Conservation (phyloP, 2,797 vertebrate species). For the Sebastiscus albofasciatus region DNA sequence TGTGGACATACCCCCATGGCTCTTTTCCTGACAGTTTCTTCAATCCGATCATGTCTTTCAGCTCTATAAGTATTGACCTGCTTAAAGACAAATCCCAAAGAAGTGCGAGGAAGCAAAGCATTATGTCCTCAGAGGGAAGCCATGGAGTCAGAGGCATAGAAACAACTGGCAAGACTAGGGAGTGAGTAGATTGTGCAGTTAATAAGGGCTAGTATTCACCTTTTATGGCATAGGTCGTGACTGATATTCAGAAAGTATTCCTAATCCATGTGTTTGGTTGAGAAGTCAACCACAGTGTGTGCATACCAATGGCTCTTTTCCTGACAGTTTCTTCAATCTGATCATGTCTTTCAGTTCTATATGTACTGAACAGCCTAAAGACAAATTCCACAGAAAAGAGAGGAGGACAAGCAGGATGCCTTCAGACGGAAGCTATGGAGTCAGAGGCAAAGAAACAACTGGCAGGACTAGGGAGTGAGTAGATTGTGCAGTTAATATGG, state of each 20-base stretch:
- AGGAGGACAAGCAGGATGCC: slow-evolving; percentile 79
- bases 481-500: background rate
- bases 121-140: slow-evolving; percentile 72
- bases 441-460: slow-evolving; percentile 71
- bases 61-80: slow-evolving; percentile 82
- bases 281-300: background rate
- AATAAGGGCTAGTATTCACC: background rate
- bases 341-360: slow-evolving; percentile 76
- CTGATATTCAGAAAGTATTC: background rate
- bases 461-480: slow-evolving; percentile 85
- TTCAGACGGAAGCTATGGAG: slow-evolving; percentile 79
- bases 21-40: background rate
- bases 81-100: slow-evolving; percentile 72
- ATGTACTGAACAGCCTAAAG: slow-evolving; percentile 79
- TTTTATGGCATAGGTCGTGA: background rate
- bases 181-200: slow-evolving; percentile 77
- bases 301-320: too few relatives aligned
- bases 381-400: slow-evolving; percentile 68
- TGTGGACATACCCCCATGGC: background rate
- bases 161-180: slow-evolving; percentile 72
- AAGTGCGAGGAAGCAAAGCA: slow-evolving; percentile 80
- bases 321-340: background rate
- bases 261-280: background rate
- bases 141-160: slow-evolving; percentile 79
- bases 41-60: slow-evolving; percentile 50